Base-by-base conservation (phyloP, 2,888 invertebrate genomes). In the Fragum fragum region DNA sequence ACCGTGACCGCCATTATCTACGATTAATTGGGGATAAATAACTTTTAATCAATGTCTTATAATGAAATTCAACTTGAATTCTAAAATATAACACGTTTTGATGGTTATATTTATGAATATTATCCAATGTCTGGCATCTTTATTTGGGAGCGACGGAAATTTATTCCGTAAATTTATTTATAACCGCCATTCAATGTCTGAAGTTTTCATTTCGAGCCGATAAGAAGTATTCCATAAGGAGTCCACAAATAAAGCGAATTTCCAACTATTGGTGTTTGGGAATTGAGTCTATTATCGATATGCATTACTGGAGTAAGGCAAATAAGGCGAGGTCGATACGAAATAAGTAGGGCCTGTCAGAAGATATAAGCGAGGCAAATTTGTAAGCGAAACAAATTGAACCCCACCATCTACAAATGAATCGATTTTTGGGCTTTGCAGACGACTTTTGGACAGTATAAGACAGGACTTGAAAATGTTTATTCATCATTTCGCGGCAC, bases 261-360 rank as follows among this genome's bases (percentile, higher is more conserved):
- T 57, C 26, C 11, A 57, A 57, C 11, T 57, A 57, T 57, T 32
- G 61, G 28, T 32, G 61, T 61, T 57, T 61, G 61, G 28, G n/a
- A 61, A 61, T 32, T 28, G 61, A 32, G 28, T n/a, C 29, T 32
- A 29, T 61, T 61, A 61, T 61, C 61, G 32, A 61, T 32, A 32
- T 61, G 18, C 61, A 32, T 61, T 14, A 26, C 29, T 26, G 61
- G 26, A 23, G 61, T 61, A 14, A 18, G 18, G 61, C 28, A 61
- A 32, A 61, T 32, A 32, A 61, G 61, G 32, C 32, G 32, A 23
- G 61, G 28, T 61, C 61, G 32, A 61, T 61, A 28, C 29, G 18
- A 18, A 28, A 26, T 61, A 61, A 61, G 61, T 61, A 61, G 28
- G 5, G 61, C 23, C 26, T 61, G 61, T 61, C 61, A 18, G 28